Base-by-base conservation (phyloP, 37 sponge, comb jelly and placozoan genomes). In the Hormiphora californensis region DNA sequence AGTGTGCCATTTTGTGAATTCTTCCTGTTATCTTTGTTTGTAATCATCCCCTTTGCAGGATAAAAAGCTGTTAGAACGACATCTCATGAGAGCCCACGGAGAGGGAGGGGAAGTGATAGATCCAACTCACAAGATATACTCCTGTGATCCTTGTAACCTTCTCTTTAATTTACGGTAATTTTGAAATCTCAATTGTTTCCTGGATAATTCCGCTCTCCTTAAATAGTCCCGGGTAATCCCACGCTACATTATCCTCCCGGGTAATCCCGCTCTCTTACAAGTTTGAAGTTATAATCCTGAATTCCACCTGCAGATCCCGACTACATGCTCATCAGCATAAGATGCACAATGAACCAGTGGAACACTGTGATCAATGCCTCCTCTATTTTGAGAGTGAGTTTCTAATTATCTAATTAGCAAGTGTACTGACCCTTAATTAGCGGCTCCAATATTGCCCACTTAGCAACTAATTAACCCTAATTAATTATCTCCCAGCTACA, bases 271-370 rank as follows among this genome's bases (percentile, higher is more conserved):
- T n/a, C n/a, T n/a, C n/a, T n/a, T n/a, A n/a, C n/a, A n/a, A n/a
- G n/a, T n/a, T n/a, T n/a, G n/a, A n/a, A n/a, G n/a, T n/a, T n/a
- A n/a, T n/a, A n/a, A n/a, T n/a, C n/a, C n/a, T n/a, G n/a, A n/a
- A n/a, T n/a, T n/a, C n/a, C n/a, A n/a, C n/a, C 67, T 38, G 35
- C 38, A 30, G 81, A 40, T 40, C 44, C 3, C 12, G 81, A 19
- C 44, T 73, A 21, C 46, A 73, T 28, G 46, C 43, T 19, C 81
- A 73, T 33, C 81, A 41, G 23, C 46, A 43, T 30, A 73, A 43
- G 44, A 73, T 73, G 23, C 81, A 73, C 23, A 73, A 73, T 41
- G 81, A 73, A 46, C 46, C 43, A 28, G 46, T 41, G 81, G 81
- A 73, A 34, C 67, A 65, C 37, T 65, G 67, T 33, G 67, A 65